Evolutionary conservation across 2,888 invertebrate species (phyloP).

Genomic region (Bursaphelenchus okinawaensis): DNA sequence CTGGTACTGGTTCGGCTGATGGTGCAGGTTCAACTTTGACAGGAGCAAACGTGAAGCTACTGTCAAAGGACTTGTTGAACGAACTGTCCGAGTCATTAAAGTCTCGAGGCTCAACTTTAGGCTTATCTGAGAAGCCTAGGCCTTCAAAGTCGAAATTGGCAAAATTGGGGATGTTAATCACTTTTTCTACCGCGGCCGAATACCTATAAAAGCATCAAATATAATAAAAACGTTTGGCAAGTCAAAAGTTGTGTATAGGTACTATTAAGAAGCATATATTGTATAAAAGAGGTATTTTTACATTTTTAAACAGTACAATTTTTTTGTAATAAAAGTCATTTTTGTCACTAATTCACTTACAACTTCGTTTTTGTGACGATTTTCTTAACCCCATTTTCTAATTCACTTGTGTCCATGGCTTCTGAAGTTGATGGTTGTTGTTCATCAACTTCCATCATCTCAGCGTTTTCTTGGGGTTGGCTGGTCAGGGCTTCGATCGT

Average conservation of each 20-base stretch:
- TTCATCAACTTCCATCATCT: not conserved
- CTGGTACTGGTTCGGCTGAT: not conserved
- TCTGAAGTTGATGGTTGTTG: not conserved
- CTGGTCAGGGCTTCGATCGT: not conserved
- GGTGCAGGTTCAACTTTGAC: not conserved
- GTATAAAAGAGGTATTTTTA: no score
- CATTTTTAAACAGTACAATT: no score
- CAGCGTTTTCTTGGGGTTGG: not conserved
- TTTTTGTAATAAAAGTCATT: no score
- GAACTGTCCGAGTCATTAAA: no score
- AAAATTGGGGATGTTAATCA: not conserved
- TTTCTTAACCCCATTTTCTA: not conserved
- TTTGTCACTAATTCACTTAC: not conserved
- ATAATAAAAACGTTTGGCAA: not conserved
- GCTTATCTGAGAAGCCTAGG: constrained; percentile 7
- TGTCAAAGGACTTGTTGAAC: not conserved
- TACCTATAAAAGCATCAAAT: not conserved
- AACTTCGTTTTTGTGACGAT: not conserved
- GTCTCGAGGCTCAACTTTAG: not conserved
- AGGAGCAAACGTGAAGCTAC: not conserved
- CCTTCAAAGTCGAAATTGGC: not conserved
- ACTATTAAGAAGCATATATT: no score
- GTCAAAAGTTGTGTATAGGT: not conserved
- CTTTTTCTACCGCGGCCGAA: not conserved
- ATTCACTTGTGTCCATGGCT: not conserved